phyloP scores from a whole-genome alignment of 2,797 vertebrate species.

The Enteromius treurensis region DNA sequence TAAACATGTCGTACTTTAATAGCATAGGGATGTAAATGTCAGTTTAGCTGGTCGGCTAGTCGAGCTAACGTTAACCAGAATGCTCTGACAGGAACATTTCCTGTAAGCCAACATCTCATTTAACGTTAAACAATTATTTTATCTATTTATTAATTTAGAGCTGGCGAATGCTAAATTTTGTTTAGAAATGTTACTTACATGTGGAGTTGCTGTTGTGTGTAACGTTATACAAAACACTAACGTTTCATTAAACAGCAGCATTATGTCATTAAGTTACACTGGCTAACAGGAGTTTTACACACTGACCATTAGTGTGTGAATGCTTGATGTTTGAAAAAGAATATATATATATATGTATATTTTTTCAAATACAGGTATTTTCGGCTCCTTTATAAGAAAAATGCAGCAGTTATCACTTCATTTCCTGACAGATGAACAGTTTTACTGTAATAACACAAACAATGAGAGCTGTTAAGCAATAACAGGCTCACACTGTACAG shows the following conservation, averaged over 20 bases:
- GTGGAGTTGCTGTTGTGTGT: background rate
- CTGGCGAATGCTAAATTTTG: background rate
- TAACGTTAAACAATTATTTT: background rate
- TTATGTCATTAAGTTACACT: constrained; percentile 1
- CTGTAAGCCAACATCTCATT: background rate
- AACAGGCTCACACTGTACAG: background rate
- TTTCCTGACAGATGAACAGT: background rate
- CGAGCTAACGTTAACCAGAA: constrained; percentile 40
- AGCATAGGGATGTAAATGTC: constrained; percentile 20
- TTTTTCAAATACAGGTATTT: background rate
- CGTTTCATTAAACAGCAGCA: constrained; percentile 1
- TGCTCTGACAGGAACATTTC: constrained; percentile 16
- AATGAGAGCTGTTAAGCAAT: background rate
- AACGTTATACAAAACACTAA: background rate
- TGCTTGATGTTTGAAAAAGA: background rate
- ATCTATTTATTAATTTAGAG: background rate
- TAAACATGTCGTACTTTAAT: constrained; percentile 1
- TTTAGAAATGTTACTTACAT: background rate
- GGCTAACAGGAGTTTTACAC: background rate
- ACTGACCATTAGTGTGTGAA: background rate
- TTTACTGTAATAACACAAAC: constrained; percentile 1
- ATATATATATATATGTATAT: background rate
- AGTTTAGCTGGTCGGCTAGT: constrained; percentile 46
- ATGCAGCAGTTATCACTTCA: background rate
- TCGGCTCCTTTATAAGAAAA: background rate